These are phyloP conservation scores for Acanthis flammea DNA, from an alignment of 2,797 vertebrate genomes.

Conservation along the genomic window DNA sequence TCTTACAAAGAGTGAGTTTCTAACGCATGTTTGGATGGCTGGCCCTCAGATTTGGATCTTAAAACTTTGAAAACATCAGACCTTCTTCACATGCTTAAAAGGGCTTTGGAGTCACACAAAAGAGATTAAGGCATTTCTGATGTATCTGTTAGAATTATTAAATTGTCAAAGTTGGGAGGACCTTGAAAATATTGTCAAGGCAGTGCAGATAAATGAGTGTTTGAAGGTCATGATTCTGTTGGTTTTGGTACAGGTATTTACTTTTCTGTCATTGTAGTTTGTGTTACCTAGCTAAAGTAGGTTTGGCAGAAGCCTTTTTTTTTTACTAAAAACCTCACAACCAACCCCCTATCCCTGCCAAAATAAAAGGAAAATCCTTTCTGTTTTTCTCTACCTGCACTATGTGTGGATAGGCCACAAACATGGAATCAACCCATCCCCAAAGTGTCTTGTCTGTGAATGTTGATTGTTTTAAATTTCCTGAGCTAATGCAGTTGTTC, in stretches of 20 bases:
- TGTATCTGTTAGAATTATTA: background rate
- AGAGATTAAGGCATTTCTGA: background rate
- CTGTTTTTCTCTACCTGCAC: background rate
- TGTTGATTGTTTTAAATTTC: background rate
- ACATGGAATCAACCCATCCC: background rate
- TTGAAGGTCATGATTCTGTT: background rate
- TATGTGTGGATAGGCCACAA: background rate
- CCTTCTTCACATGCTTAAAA: background rate
- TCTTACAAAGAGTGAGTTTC: background rate
- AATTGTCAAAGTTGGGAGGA: background rate
- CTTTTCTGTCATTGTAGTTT: background rate
- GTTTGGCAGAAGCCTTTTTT: background rate
- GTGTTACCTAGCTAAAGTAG: background rate
- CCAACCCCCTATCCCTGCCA: accelerated
- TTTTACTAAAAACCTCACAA: background rate
- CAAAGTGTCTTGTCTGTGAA: background rate
- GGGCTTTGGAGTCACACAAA: background rate
- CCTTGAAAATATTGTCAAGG: background rate
- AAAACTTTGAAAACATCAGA: background rate
- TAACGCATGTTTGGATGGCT: background rate
- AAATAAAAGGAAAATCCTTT: background rate
- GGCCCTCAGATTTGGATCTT: background rate
- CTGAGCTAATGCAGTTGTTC: background rate
- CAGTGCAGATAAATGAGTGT: background rate
- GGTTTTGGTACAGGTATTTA: background rate